Percentiles rank a stretch among this genome's conserved stretches.
phyloP scores from a whole-genome alignment of 2,888 invertebrate species.

The Monoplex corrugatus region DNA sequence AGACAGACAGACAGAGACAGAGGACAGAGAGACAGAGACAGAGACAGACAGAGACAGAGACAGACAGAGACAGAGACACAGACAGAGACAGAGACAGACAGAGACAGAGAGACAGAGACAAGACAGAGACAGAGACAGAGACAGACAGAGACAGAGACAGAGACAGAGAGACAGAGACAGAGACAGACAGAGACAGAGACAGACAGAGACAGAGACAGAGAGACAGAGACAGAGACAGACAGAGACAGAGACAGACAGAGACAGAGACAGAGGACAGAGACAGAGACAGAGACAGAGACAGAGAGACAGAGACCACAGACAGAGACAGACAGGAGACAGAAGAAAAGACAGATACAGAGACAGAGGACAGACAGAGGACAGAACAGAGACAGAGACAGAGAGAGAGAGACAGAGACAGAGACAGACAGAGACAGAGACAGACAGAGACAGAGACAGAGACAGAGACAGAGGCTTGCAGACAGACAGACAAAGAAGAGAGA shows the following conservation, averaged over 20 bases:
- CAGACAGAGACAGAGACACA: neutral
- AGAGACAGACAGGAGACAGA: too few relatives aligned
- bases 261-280: neutral
- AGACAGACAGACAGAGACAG: neutral
- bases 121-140: neutral
- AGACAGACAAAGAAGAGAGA: too few relatives aligned
- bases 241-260: neutral
- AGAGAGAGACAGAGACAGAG: constrained; percentile 4
- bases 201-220: neutral
- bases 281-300: constrained; percentile 16
- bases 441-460: too few relatives aligned
- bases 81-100: neutral
- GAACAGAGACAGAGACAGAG: neutral
- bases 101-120: neutral
- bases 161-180: too few relatives aligned
- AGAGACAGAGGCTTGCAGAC: too few relatives aligned
- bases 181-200: too few relatives aligned
- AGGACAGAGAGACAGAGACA: neutral
- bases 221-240: neutral
- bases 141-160: too few relatives aligned
- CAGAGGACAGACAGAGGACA: neutral
- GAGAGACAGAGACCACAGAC: too few relatives aligned
- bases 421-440: constrained; percentile 22
- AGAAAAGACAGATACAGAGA: too few relatives aligned
- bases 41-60: too few relatives aligned